Conservation (phyloP, 2,113 vertebrate genomes). For the Danio rerio region DNA sequence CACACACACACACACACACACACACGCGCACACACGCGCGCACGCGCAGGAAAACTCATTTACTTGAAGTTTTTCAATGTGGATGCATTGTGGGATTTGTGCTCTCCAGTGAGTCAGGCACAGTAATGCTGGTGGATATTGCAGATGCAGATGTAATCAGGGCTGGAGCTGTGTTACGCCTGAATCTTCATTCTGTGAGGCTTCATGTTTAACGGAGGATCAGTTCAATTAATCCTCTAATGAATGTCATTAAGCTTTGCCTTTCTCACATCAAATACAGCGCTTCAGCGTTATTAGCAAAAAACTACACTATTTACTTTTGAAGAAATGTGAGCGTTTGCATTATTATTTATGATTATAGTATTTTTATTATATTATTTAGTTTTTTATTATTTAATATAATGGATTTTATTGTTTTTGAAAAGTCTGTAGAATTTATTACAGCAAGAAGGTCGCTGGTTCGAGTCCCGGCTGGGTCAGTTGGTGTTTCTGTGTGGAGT, state of each 20-base stretch:
- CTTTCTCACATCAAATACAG: neutral
- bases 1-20: no score
- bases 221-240: neutral
- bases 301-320: no score
- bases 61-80: neutral
- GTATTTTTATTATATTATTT: no score
- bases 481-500: no score
- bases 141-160: neutral
- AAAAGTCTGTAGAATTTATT: no score
- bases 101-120: neutral
- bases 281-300: neutral
- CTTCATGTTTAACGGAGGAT: neutral
- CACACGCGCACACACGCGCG: no score
- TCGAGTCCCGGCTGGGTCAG: no score
- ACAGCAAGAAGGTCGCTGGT: no score
- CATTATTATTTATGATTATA: no score
- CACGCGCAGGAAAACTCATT: neutral
- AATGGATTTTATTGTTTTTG: no score
- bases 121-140: neutral
- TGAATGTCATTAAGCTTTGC: neutral
- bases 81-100: slow-evolving; percentile 1
- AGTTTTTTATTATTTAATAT: no score
- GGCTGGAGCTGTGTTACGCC: neutral
- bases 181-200: neutral
- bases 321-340: no score